These are phyloP conservation scores for Mionectes olivaceus DNA, from an alignment of 2,797 vertebrate genomes.

Conservation along the genomic window DNA sequence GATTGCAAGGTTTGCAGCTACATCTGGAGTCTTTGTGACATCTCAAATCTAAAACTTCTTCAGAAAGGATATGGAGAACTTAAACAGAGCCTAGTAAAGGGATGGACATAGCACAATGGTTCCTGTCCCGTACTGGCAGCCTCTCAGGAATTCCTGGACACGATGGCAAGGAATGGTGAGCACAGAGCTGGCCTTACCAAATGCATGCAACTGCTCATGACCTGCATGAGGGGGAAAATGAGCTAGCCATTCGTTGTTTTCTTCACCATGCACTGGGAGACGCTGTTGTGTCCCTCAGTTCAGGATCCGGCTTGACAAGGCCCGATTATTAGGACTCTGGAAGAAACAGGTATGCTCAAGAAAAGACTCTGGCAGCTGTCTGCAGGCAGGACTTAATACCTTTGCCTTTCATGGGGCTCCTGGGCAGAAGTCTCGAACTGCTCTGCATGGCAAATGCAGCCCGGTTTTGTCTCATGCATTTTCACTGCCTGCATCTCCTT, in stretches of 20 bases:
- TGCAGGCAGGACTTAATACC: neutral
- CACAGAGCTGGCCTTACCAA: neutral
- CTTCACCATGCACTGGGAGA: neutral
- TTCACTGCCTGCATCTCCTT: neutral
- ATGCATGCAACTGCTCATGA: neutral
- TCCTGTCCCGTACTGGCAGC: neutral
- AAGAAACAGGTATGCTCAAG: slow-evolving; percentile 39
- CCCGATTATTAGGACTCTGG: neutral
- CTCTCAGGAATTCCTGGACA: neutral
- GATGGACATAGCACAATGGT: neutral
- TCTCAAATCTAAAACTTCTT: neutral
- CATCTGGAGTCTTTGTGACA: neutral
- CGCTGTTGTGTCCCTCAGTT: slow-evolving; percentile 6
- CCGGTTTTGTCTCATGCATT: neutral
- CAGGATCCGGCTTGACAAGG: slow-evolving; percentile 42
- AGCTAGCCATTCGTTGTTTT: neutral
- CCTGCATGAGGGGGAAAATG: neutral
- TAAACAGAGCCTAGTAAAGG: neutral
- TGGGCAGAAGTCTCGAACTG: slow-evolving; percentile 31
- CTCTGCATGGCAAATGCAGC: neutral
- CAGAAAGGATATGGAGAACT: neutral
- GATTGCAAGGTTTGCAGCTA: neutral
- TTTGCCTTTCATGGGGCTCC: slow-evolving; percentile 38
- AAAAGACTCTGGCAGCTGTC: slow-evolving; percentile 18
- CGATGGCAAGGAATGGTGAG: neutral